Evolutionary conservation across 2,888 invertebrate species (phyloP), one percentile per base, ranked within the genome.

Genomic region (Helleia helle): DNA sequence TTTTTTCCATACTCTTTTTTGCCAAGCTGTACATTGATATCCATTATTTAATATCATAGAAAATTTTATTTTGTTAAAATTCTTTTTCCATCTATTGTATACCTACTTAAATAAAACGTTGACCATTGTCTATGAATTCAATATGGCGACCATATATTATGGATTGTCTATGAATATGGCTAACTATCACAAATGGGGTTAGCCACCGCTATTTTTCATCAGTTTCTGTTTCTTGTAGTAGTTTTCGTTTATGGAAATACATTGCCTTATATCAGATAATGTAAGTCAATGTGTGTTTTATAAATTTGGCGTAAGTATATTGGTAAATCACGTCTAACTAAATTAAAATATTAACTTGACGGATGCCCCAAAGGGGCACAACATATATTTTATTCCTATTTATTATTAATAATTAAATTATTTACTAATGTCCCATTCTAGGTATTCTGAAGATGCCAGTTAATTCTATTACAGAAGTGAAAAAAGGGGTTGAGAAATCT

Each of bases 381-480:
- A 48, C 27, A 24, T 40, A 42, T 44, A n/a, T n/a, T n/a, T 46
- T 49, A 46, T 42, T 30, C 48, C 38, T 38, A 40, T 42, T 47
- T 54, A 11, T 22, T 12, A 34, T 18, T 18, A 18, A 12, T 12
- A 12, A 22, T 7, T 1, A 12, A 7, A 12, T 22, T 22, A 22
- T 18, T 18, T 34, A 15, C 11, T n/a, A 12, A 13, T 14, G 28
- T 28, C 6, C 40, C 37, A 37, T 77, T 69, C 8, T 73, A 86
- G 85, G 83, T 81, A 65, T 77, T 59, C 85, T 80, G 83, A 85
- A 85, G 83, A 86, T 86, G 85, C 85, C 80, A 80, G 75, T 80
- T 72, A 80, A 81, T 60, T 75, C 73, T 68, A 64, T 71, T 50
- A 61, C 65, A 46, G 71, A 75, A 71, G 71, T 69, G 56, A 81